Evolutionary conservation across 2,113 vertebrate species (phyloP).

Genomic region (Empidonax alnorum): DNA sequence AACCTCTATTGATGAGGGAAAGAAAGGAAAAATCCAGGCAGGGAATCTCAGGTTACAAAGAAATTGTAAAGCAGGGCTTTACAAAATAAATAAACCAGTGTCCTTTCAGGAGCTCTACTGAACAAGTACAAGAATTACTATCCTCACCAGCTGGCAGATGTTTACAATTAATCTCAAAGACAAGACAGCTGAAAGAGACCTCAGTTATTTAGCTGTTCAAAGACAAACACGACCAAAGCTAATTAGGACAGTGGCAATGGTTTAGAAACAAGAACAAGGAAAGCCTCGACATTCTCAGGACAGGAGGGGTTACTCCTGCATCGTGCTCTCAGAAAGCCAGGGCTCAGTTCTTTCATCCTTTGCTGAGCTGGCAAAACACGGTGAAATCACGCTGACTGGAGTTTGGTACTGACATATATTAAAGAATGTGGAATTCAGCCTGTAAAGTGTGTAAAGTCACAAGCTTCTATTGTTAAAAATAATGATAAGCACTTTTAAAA

Average conservation of each 20-base stretch:
- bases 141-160: not conserved
- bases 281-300: not conserved
- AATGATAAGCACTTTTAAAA: not conserved
- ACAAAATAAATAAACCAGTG: constrained; percentile 8
- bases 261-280: not conserved
- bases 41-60: not conserved
- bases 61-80: not conserved
- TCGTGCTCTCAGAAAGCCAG: not conserved
- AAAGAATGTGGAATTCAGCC: not conserved
- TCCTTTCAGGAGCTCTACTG: not conserved
- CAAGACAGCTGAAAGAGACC: not conserved
- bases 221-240: not conserved
- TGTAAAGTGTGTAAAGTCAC: not conserved
- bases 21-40: not conserved
- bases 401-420: not conserved
- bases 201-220: constrained; percentile 6
- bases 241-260: not conserved
- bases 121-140: not conserved
- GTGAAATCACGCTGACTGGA: not conserved
- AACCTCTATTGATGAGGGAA: not conserved
- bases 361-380: not conserved
- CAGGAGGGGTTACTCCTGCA: not conserved
- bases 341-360: not conserved
- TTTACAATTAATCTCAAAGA: constrained; percentile 11
- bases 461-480: not conserved